Evolutionary conservation across 2,113 vertebrate species (phyloP), one percentile per base, ranked within the genome.

Genomic region (Periophthalmus modestus): DNA sequence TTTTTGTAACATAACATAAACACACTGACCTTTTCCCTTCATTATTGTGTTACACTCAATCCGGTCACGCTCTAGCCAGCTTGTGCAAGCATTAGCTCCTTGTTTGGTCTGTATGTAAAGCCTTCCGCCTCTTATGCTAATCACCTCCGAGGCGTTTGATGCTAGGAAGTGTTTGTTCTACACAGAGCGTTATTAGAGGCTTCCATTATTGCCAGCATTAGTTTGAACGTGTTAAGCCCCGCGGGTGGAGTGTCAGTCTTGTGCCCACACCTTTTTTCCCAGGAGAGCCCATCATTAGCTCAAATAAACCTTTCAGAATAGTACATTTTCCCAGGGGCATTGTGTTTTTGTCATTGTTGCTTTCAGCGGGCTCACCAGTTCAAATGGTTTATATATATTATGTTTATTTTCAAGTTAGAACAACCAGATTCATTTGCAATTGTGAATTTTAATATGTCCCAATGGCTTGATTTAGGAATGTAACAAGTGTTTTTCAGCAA

Each of bases 181-280:
- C 5, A 16, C n/a, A 14, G n/a, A n/a, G 66, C 21, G 4, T 48
- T 67, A 15, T 47, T 23, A n/a, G 21, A 47, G n/a, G 19, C 55
- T 59, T 48, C 61, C 73, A 62, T 83, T 85, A 85, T 90, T 85
- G 79, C 48, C 19, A 16, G 34, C 78, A 87, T 90, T 76, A 79
- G 54, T 89, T 76, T 80, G 47, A 63, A 54, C 10, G 65, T 19
- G 62, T 14, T 24, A 36, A 62, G 52, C 81, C 77, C 84, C 61
- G 73, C 75, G 71, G 81, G 43, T 77, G 21, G 79, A 74, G 68
- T 77, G 80, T 85, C 79, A 75, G 36, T 63, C 21, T 55, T 28
- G 73, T 14, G 18, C 9, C 7, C 11, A 62, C 66, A 43, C 73
- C 57, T 72, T 62, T 33, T 77, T 82, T 85, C 74, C 74, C 24